Percentiles rank a stretch among this genome's conserved stretches.
Evolutionary conservation across 2,797 vertebrate genomes (phyloP).

Genomic region (Eremophila alpestris): DNA sequence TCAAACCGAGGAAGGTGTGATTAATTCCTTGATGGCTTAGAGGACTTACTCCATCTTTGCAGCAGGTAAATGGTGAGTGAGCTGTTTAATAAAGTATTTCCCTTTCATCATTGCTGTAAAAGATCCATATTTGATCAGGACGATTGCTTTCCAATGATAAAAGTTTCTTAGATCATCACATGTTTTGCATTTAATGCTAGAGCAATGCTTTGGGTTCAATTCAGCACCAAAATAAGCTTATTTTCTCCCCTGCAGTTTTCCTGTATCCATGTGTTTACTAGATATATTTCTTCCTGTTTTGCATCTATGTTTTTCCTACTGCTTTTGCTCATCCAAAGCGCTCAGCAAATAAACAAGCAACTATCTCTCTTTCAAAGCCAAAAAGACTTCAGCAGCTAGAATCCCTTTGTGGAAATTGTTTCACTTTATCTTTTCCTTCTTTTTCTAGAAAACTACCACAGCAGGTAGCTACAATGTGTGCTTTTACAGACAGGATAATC

Average conservation of each 20-base stretch:
- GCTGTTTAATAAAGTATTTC: conserved; percentile 3
- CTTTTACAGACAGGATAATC: conserved; percentile 15
- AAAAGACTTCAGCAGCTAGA: conserved; percentile 20
- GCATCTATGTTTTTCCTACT: conserved; percentile 11
- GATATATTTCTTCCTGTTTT: background rate
- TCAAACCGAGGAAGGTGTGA: background rate
- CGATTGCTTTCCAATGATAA: background rate
- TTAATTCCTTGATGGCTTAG: conserved; percentile 23
- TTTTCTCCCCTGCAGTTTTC: conserved; percentile 12
- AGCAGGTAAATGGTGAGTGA: background rate
- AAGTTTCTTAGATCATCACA: conserved; percentile 7
- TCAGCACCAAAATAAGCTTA: conserved; percentile 27
- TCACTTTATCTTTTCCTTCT: conserved; percentile 2
- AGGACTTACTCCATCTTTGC: conserved; percentile 11
- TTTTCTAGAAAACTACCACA: conserved; percentile 24
- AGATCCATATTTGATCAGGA: background rate
- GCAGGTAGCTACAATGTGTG: background rate
- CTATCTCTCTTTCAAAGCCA: conserved; percentile 15
- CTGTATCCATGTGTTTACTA: background rate
- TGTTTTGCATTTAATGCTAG: conserved; percentile 4
- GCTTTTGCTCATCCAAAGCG: conserved; percentile 13
- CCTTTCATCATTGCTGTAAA: conserved; percentile 1
- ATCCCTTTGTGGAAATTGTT: conserved; percentile 1
- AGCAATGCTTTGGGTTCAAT: background rate
- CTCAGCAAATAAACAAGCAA: conserved; percentile 28